A percentile compares a stretch with the other conserved stretches of the same genome.
phyloP scores from a whole-genome alignment of 2,113 vertebrate genomes.

The Perca flavescens region DNA sequence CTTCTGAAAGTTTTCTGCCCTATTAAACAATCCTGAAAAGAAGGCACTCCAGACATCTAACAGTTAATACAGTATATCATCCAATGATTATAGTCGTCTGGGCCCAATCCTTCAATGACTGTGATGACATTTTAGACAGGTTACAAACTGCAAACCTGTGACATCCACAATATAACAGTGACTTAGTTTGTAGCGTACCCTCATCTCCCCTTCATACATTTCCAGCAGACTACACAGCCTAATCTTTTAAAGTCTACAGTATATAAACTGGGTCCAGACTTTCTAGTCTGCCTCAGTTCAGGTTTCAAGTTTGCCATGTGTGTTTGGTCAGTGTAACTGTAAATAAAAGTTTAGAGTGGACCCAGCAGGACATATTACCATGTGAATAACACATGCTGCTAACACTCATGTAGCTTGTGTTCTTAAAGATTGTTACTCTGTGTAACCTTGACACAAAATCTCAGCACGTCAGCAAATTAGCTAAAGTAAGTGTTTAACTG shows the following conservation, averaged over 20 bases:
- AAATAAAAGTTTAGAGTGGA: background rate
- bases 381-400: background rate
- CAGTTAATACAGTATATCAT: background rate
- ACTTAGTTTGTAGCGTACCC: background rate
- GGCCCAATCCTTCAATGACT: background rate
- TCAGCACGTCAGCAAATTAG: background rate
- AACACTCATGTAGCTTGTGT: background rate
- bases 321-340: background rate
- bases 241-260: no score
- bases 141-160: slow-evolving; percentile 9
- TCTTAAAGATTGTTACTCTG: background rate
- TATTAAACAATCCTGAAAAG: background rate
- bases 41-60: background rate
- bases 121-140: background rate
- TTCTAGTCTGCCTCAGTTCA: background rate
- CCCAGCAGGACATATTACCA: background rate
- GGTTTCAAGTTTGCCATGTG: background rate
- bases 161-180: background rate
- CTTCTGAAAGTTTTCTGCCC: background rate
- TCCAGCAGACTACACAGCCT: background rate
- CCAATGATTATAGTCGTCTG: background rate
- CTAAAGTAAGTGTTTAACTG: background rate
- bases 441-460: background rate
- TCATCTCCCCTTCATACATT: slow-evolving; percentile 6
- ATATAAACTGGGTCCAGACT: background rate